Base-by-base conservation (phyloP, 2,113 vertebrate species). In the Engystomops pustulosus region DNA sequence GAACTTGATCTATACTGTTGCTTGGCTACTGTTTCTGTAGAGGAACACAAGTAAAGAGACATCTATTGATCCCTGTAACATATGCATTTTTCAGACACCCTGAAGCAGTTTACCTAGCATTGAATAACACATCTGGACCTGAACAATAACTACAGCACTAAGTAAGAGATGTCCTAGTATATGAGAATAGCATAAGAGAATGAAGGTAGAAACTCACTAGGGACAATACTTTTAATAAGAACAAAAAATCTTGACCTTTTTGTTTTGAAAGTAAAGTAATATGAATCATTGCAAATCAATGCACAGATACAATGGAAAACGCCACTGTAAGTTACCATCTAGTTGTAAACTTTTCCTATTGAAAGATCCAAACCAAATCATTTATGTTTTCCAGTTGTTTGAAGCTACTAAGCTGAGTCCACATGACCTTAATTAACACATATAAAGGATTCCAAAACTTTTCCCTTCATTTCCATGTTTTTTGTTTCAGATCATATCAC, bases 291-390 rank as follows among this genome's bases (percentile, higher is more conserved):
- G 23, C 47, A 47, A 30, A 32, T 34, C 17, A 49, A 76, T 34
- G 27, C 45, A 6, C 47, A 32, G 23, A 76, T 36, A 76, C 47
- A 76, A 53, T 76, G 47, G 72, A 76, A 76, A 30, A 76, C 25
- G 53, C 27, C 47, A 36, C 32, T 67, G 7, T 8, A 53, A 10
- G 32, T 76, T 34, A 76, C 45, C 41, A 11, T 17, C 11, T 34
- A 30, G 6, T 34, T 51, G 47, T 53, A 20, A 76, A 34, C 47
- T 53, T 76, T 51, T 76, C 72, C 72, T 53, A 32, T 76, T 34
- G 30, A 20, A 32, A 53, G 6, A 76, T 53, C 27, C 72, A 34
- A 51, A 36, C 2, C 72, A 75, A 41, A 76, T 51, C 17, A 53
- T 34, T 20, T 36, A 76, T 76, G 25, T 76, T 76, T 53, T 49